Evolutionary conservation across 2,113 vertebrate genomes (phyloP).

Genomic region (Toxotes jaculatrix): DNA sequence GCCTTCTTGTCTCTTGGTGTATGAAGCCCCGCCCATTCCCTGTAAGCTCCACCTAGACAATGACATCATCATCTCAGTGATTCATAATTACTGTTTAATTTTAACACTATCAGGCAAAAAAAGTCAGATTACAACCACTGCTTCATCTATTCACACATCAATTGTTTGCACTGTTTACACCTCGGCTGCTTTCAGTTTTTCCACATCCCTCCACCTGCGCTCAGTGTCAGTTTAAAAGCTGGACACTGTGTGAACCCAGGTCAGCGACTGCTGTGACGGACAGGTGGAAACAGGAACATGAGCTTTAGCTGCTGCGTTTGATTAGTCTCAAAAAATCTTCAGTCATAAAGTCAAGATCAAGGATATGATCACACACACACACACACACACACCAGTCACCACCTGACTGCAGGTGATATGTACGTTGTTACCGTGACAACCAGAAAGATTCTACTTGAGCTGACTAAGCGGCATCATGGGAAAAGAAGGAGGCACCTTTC

Average conservation of each 20-base stretch:
- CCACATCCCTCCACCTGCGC: too few species aligned
- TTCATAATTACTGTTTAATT: neutral
- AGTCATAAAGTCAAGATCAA: too few species aligned
- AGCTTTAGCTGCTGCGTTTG: too few species aligned
- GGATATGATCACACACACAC: too few species aligned
- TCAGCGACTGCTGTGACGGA: too few species aligned
- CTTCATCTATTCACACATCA: neutral
- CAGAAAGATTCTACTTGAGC: neutral
- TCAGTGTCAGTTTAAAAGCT: too few species aligned
- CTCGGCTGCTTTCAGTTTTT: neutral
- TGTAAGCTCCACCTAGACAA: conserved; percentile 24
- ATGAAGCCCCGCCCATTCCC: conserved; percentile 3
- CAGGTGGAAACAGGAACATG: too few species aligned
- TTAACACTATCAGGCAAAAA: neutral
- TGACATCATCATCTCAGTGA: neutral
- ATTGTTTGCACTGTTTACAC: too few species aligned
- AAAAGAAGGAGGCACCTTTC: neutral
- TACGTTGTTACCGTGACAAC: conserved; percentile 7
- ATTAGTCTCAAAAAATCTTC: too few species aligned
- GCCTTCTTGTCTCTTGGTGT: neutral
- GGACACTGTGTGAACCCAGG: too few species aligned
- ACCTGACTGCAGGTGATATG: conserved; percentile 12
- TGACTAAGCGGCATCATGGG: conserved; percentile 14
- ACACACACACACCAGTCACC: neutral
- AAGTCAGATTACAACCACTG: too few species aligned